phyloP scores from a whole-genome alignment of 1,140 invertebrate species.

The Ruditapes philippinarum region DNA sequence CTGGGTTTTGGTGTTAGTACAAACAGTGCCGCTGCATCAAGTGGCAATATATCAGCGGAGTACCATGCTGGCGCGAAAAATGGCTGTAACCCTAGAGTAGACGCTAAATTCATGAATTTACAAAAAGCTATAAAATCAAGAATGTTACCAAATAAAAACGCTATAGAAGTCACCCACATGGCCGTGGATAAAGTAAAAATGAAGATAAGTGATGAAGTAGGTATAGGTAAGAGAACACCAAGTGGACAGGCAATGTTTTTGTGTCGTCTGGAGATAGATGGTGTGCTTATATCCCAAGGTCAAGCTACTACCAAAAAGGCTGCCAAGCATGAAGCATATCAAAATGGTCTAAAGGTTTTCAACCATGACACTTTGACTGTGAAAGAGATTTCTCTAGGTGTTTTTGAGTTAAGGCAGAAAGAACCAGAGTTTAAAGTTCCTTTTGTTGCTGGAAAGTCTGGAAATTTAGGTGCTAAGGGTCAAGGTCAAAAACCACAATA shows the following conservation, averaged over 20 bases:
- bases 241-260: conserved; percentile 61
- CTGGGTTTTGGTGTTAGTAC: conserved; percentile 44
- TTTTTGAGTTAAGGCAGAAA: conserved; percentile 68
- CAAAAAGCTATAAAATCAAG: conserved; percentile 20
- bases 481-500: background rate
- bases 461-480: background rate
- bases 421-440: conserved; percentile 48
- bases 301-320: conserved; percentile 72
- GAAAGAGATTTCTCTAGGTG: conserved; percentile 52
- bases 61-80: conserved; percentile 32
- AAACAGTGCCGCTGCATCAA: background rate
- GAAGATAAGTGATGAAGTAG: conserved; percentile 47
- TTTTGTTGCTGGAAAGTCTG: background rate
- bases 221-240: background rate
- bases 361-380: conserved; percentile 72
- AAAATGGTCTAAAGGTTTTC: conserved; percentile 74
- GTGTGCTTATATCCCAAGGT: conserved; percentile 67
- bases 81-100: conserved; percentile 15
- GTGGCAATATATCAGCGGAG: background rate
- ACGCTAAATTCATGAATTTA: conserved; percentile 40
- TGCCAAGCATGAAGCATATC: conserved; percentile 79
- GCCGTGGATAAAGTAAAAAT: conserved; percentile 72
- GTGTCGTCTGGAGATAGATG: conserved; percentile 73
- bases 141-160: conserved; percentile 42
- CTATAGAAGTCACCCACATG: conserved; percentile 68